Evolutionary conservation across 92 coral and sea anemone species (phyloP).

Genomic region (Zoanthus gigantus): DNA sequence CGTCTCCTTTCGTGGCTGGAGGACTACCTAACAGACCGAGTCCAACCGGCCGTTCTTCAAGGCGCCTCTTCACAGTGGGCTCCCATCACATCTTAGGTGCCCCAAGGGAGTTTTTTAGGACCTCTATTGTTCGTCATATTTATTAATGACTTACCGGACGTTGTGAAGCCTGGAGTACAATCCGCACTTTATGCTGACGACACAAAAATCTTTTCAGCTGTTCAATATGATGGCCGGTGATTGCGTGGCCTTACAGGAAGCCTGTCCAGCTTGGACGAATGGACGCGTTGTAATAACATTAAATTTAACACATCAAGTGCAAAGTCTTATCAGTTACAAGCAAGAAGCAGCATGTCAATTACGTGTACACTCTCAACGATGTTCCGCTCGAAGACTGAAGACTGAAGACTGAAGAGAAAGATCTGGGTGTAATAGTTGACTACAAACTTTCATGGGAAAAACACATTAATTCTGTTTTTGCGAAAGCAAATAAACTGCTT

Average conservation of each 20-base stretch:
- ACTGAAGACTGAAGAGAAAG: background rate
- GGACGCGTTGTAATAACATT: conserved; percentile 29
- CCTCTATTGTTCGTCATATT: conserved; percentile 26
- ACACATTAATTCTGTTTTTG: background rate
- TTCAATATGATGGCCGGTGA: background rate
- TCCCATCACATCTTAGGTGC: conserved; percentile 52
- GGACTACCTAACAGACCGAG: conserved; percentile 49
- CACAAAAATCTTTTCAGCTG: conserved; percentile 24
- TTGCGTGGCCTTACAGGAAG: conserved; percentile 19
- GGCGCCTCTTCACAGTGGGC: conserved; percentile 40
- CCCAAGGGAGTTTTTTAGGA: conserved; percentile 50
- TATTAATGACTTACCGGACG: conserved; percentile 25
- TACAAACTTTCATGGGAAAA: conserved; percentile 6
- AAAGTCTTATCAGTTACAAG: conserved; percentile 44
- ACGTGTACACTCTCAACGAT: background rate
- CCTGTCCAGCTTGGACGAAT: conserved; percentile 25
- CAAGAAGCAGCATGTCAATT: conserved; percentile 26
- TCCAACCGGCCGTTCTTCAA: conserved; percentile 56
- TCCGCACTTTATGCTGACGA: conserved; percentile 48
- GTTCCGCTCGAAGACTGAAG: background rate
- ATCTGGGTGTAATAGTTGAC: conserved; percentile 15
- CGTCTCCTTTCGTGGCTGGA: conserved; percentile 37
- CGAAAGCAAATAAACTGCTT: no score
- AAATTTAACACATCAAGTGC: conserved; percentile 22
- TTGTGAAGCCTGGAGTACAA: conserved; percentile 14